A percentile compares a stretch with the other conserved stretches of the same genome.
These are phyloP conservation scores for Resseliella maxima DNA, from an alignment of 2,888 invertebrate species.

Conservation along the genomic window DNA sequence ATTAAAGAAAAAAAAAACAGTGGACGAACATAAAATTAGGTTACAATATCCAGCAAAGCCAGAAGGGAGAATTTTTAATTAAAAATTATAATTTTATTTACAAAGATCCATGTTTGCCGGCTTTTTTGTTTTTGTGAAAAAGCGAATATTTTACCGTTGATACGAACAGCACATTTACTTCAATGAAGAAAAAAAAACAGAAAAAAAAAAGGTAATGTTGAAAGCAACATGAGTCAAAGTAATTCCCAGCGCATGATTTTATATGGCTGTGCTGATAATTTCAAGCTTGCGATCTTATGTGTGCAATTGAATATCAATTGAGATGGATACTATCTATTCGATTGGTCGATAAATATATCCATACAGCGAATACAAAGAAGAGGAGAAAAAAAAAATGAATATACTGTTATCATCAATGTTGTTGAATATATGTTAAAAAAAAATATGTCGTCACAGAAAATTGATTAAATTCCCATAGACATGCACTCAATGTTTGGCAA, in stretches of 20 bases:
- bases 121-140: too few species aligned
- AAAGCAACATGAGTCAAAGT: neutral
- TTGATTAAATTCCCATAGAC: slow-evolving; percentile 25
- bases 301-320: neutral
- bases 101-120: neutral
- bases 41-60: neutral
- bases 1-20: neutral
- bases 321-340: neutral
- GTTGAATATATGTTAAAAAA: neutral
- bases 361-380: neutral
- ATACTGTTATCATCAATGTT: slow-evolving; percentile 26
- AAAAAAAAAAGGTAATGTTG: neutral
- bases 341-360: neutral
- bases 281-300: neutral
- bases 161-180: too few species aligned
- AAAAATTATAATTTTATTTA: slow-evolving; percentile 47
- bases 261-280: neutral
- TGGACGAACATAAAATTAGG: neutral
- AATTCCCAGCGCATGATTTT: neutral
- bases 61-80: neutral
- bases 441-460: slow-evolving; percentile 40
- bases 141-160: too few species aligned
- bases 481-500: neutral
- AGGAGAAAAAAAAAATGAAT: neutral
- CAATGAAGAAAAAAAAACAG: too few species aligned